Conservation (phyloP, 2,888 invertebrate species). For the Andricus curvator region DNA sequence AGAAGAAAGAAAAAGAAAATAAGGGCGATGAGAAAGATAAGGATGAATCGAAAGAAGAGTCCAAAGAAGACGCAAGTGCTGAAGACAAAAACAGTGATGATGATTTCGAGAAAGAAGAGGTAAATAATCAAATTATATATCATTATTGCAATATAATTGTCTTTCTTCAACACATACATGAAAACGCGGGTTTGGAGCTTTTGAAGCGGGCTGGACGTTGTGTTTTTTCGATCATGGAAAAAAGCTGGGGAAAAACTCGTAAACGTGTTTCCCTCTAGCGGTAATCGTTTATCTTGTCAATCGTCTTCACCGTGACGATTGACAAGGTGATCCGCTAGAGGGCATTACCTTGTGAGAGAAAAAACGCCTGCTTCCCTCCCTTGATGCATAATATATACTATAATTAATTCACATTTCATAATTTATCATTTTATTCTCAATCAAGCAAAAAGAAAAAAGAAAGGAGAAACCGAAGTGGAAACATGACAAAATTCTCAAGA, state of each 20-base stretch:
- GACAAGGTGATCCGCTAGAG: no score
- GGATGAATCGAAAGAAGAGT: constrained; percentile 21
- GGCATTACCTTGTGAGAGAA: no score
- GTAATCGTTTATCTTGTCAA: no score
- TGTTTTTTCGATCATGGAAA: no score
- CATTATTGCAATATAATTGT: constrained; percentile 2
- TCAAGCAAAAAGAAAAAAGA: constrained; percentile 41
- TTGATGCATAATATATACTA: no score
- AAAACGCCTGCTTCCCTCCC: no score
- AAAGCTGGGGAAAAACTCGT: no score
- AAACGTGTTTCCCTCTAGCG: no score
- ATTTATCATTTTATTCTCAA: constrained; percentile 15
- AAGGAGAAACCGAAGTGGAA: constrained; percentile 63
- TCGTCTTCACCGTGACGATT: no score
- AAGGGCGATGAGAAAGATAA: constrained; percentile 16
- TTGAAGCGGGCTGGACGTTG: no score
- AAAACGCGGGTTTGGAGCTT: no score
- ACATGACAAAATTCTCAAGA: constrained; percentile 65
- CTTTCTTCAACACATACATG: no score
- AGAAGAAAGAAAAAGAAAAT: constrained; percentile 36
- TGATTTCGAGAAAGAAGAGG: background rate
- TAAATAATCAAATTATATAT: constrained; percentile 24
- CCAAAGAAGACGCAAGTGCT: constrained; percentile 39
- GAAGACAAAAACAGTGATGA: constrained; percentile 39
- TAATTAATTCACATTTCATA: background rate